Conservation (phyloP, 2,888 invertebrate species). For the Phrixothrix hirtus region DNA sequence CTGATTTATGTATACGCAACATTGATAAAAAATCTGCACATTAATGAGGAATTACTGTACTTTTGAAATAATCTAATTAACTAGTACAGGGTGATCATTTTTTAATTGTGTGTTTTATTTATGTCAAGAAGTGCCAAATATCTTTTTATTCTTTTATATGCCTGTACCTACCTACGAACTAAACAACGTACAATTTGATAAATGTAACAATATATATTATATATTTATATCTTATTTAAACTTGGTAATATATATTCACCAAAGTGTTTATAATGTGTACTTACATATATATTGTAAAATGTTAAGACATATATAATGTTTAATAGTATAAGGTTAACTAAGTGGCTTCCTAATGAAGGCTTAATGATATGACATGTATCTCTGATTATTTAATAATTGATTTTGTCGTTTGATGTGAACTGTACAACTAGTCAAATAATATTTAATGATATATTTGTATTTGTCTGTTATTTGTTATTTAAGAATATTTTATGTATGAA, state of each 20-base stretch:
- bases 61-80: neutral
- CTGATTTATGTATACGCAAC: too few species aligned
- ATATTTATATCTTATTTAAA: neutral
- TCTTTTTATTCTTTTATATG: too few species aligned
- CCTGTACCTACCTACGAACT: too few species aligned
- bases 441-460: constrained; percentile 23
- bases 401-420: constrained; percentile 25
- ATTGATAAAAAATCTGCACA: too few species aligned
- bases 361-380: too few species aligned
- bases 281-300: constrained; percentile 1
- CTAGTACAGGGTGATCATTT: neutral
- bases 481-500: constrained; percentile 29
- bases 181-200: constrained; percentile 1
- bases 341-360: constrained; percentile 3
- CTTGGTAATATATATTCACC: constrained; percentile 5
- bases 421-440: constrained; percentile 19
- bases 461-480: constrained; percentile 29
- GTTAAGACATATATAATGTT: constrained; percentile 12
- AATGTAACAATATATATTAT: neutral
- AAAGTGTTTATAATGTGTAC: constrained; percentile 14
- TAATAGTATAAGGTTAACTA: constrained; percentile 10
- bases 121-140: neutral
- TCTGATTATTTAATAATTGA: constrained; percentile 12
- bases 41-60: too few species aligned
- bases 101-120: neutral